Evolutionary conservation across 2,113 vertebrate genomes (phyloP), one percentile per base, ranked within the genome.

Genomic region (Engraulis encrasicolus): DNA sequence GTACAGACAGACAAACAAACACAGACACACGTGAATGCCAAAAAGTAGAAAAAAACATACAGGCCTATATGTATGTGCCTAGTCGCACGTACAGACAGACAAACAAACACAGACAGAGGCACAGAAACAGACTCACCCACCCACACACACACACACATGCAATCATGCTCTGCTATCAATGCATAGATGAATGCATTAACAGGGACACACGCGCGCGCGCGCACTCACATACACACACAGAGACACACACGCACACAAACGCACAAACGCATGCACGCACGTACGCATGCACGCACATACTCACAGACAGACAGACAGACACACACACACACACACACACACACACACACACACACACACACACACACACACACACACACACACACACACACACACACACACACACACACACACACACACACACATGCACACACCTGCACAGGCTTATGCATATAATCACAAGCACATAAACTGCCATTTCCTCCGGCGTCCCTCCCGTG

Each of bases 351-450:
- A 50, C 50, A 50, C n/a, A 15, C 50, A 52, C 58, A 61, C 58
- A 61, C n/a, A 61, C 58, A 61, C n/a, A 61, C 58, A 23, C 20
- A 61, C 58, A 23, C 7, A n/a, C 54, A n/a, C n/a, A 27, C 20
- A 58, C 31, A 23, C 34, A 49, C 71, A 77, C 40, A 66, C 77
- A 58, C 20, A 48, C 50, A 27, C 84, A 79, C 50, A 82, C 52
- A 37, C 71, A 23, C 58, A 61, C 20, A 61, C 58, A 36, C 6
- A 80, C 23, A 37, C 78, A 34, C 78, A 87, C 48, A 82, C 54
- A 48, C 81, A 83, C 66, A 80, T 78, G 78, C 82, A 83, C 77
- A 85, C 87, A 91, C 1, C 7, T 0, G 6, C n/a, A 27, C 4
- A 9, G 40, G 40, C 40, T 45, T 45, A 45, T 45, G 40, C 3